Conservation (phyloP, 2,797 vertebrate species). For the Bovichtus diacanthus region DNA sequence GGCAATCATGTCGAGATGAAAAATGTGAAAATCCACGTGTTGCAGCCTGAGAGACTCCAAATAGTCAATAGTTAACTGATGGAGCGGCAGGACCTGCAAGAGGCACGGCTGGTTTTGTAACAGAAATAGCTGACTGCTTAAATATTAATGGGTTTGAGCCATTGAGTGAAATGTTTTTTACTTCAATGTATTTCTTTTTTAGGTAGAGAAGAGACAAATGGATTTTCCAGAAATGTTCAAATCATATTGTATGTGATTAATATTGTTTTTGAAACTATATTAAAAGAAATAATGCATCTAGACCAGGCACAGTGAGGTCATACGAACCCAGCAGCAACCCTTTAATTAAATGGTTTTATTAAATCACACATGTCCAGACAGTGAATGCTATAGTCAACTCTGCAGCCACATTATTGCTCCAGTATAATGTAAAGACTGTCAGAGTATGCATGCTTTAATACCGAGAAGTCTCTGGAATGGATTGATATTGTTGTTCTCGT, state of each 20-base stretch:
- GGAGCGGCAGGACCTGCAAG: not conserved
- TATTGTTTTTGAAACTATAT: slow-evolving; percentile 24
- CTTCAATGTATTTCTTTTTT: slow-evolving; percentile 4
- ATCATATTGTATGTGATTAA: slow-evolving; percentile 23
- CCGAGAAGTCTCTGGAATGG: slow-evolving; percentile 20
- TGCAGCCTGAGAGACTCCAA: slow-evolving; percentile 22
- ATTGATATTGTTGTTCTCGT: slow-evolving; percentile 26
- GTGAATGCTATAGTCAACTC: slow-evolving; percentile 26
- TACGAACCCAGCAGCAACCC: slow-evolving; percentile 41
- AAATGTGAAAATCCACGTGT: slow-evolving; percentile 32
- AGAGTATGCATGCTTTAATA: slow-evolving; percentile 35
- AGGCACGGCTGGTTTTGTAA: slow-evolving; percentile 25
- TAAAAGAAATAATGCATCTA: slow-evolving; percentile 1
- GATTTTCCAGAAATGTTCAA: slow-evolving; percentile 8
- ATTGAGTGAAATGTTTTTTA: slow-evolving; percentile 15
- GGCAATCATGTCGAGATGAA: slow-evolving; percentile 15
- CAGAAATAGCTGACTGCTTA: not conserved
- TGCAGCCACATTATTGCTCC: slow-evolving; percentile 57
- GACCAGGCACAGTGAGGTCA: slow-evolving; percentile 46
- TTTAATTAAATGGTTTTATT: slow-evolving; percentile 46
- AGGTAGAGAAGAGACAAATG: not conserved
- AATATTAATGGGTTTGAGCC: slow-evolving; percentile 14
- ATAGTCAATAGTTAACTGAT: slow-evolving; percentile 23
- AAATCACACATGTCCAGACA: slow-evolving; percentile 29
- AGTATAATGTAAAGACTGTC: slow-evolving; percentile 32